phyloP scores from a whole-genome alignment of 2,888 invertebrate genomes.

The Nysson spinosus region DNA sequence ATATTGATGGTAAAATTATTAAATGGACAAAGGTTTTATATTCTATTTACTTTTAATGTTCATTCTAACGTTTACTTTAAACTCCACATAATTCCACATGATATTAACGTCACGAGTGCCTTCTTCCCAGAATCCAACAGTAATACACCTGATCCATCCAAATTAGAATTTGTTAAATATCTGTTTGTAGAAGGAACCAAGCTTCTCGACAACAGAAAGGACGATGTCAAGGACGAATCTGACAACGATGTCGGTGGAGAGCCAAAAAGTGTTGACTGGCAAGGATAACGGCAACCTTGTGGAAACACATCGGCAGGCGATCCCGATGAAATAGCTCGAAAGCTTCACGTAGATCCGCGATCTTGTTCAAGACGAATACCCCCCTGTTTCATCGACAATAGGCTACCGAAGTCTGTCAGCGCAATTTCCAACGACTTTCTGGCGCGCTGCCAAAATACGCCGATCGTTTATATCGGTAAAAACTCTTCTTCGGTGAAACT shows the following conservation, averaged over 20 bases:
- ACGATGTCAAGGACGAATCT: background rate
- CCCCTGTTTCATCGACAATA: slow-evolving; percentile 25
- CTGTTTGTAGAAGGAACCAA: slow-evolving; percentile 27
- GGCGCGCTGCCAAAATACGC: slow-evolving; percentile 31
- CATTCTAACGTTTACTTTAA: too few relatives aligned
- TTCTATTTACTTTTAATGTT: too few relatives aligned
- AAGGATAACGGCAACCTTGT: background rate
- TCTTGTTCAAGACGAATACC: slow-evolving; percentile 20
- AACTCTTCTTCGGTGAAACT: background rate
- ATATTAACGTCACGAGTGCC: too few relatives aligned
- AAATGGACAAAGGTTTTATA: too few relatives aligned
- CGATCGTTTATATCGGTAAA: background rate
- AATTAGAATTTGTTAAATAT: too few relatives aligned
- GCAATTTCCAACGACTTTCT: slow-evolving; percentile 39
- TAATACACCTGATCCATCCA: too few relatives aligned
- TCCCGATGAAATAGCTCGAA: slow-evolving; percentile 43
- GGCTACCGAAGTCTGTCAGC: slow-evolving; percentile 36
- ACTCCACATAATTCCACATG: too few relatives aligned
- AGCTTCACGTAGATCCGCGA: slow-evolving; percentile 20
- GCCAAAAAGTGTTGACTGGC: background rate
- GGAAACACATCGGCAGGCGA: slow-evolving; percentile 31
- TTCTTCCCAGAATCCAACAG: too few relatives aligned
- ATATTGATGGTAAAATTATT: too few relatives aligned
- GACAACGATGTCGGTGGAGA: slow-evolving; percentile 14
- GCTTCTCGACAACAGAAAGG: too few relatives aligned